Base-by-base conservation (phyloP, 1,140 invertebrate genomes). In the Aphelenchoides besseyi region DNA sequence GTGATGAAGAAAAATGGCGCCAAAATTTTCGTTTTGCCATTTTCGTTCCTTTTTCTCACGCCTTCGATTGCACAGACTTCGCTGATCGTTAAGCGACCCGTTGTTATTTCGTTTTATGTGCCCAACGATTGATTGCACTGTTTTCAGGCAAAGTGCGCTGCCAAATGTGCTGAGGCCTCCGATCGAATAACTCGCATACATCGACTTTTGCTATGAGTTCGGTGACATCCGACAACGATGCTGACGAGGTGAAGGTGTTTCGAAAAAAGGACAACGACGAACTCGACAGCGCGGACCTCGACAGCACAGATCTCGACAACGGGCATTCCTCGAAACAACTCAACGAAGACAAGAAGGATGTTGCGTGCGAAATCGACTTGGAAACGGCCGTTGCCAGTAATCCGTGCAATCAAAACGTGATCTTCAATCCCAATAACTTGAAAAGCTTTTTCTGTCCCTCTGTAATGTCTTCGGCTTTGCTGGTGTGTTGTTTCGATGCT, bases 281-380 rank as follows among this genome's bases (percentile, higher is more conserved):
- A 32, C 33, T 66, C n/a, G 52, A 26, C 0, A 59, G 26, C 9
- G 69, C 68, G 12, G 66, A 69, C 16, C 12, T 69, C 8, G n/a
- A n/a, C n/a, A n/a, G n/a, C n/a, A n/a, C n/a, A n/a, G n/a, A n/a
- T n/a, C 9, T 68, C 8, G 66, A 68, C 48, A 67, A 8, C 33
- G 48, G 9, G 28, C 63, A 69, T 16, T 71, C 70, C 0, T 70
- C 41, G 9, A 26, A 52, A 2, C 70, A 71, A 29, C 63, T 71
- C 5, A 18, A 41, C 48, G 70, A 71, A 54, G 70, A 71, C 64
- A 71, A 71, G 36, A 71, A 71, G 30, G 70, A 71, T 67, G 70
- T 71, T 0, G 70, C 70, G 3, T 71, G 48, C 30, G 70, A 71
- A 48, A 37, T 63, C 0, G 70, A 71, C 32, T 8, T 71, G 8